Percentiles rank a stretch among this genome's conserved stretches.
phyloP scores from a whole-genome alignment of 2,888 invertebrate genomes.

The Mayetiola destructor region DNA sequence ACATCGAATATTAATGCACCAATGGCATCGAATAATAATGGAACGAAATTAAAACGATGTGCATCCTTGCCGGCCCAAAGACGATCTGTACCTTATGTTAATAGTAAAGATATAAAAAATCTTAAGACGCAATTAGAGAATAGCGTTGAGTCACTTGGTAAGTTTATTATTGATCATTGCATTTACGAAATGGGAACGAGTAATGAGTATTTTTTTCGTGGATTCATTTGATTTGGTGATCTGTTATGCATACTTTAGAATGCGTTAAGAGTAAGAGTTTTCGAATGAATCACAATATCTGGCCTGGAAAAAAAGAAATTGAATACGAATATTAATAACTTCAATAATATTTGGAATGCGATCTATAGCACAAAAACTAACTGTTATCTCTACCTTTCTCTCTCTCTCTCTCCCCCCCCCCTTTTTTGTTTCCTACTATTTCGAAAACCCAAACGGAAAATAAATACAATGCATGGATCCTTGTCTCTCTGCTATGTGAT shows the following conservation, averaged over 20 bases:
- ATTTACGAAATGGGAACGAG: neutral
- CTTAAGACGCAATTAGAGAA: slow-evolving; percentile 27
- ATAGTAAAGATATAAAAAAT: slow-evolving; percentile 20
- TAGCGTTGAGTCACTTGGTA: slow-evolving; percentile 35
- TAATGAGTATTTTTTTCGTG: neutral
- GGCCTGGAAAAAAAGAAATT: too few relatives aligned
- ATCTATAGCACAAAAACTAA: too few relatives aligned
- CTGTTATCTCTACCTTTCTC: neutral
- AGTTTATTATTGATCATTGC: slow-evolving; percentile 19
- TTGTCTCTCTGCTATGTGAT: neutral
- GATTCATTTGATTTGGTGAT: too few relatives aligned
- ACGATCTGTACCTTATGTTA: slow-evolving; percentile 12
- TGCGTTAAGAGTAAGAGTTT: too few relatives aligned
- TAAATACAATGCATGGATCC: neutral
- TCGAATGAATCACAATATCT: too few relatives aligned
- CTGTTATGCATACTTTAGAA: too few relatives aligned
- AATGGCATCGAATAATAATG: slow-evolving; percentile 21
- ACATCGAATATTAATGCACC: slow-evolving; percentile 20
- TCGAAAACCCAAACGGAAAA: neutral
- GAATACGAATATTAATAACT: too few relatives aligned
- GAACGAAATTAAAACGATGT: slow-evolving; percentile 41
- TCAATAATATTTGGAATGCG: too few relatives aligned
- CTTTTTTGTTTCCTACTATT: neutral
- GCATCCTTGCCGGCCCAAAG: slow-evolving; percentile 40
- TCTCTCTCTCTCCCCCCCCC: neutral